Conservation (phyloP, 2,888 invertebrate genomes). For the Mythimna pallens region DNA sequence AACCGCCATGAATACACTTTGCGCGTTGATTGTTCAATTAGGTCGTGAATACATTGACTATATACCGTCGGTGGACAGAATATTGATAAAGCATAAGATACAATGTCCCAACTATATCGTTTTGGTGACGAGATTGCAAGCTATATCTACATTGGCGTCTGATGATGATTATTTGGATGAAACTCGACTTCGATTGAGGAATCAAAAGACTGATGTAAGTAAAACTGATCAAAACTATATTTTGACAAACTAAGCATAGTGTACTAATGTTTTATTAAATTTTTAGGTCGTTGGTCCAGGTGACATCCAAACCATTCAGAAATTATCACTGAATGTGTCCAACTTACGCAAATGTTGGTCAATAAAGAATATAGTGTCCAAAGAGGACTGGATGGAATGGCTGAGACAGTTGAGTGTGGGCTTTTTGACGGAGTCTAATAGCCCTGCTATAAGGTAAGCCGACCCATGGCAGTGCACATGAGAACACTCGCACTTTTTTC, state of each 20-base stretch:
- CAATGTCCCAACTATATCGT: slow-evolving; percentile 95
- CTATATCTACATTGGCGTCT: slow-evolving; percentile 94
- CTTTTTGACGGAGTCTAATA: slow-evolving; percentile 98
- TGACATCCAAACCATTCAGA: slow-evolving; percentile 93
- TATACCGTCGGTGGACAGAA: slow-evolving; percentile 97
- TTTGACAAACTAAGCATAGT: not conserved
- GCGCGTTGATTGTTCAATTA: slow-evolving; percentile 96
- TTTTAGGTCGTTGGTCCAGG: slow-evolving; percentile 78
- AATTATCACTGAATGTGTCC: slow-evolving; percentile 94
- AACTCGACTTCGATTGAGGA: slow-evolving; percentile 92
- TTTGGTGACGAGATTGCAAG: slow-evolving; percentile 93
- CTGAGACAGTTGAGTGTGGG: slow-evolving; percentile 97
- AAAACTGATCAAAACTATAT: not conserved
- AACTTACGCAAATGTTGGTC: slow-evolving; percentile 97
- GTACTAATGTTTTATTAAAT: slow-evolving; percentile 4
- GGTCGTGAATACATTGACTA: slow-evolving; percentile 98
- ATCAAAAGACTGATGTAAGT: slow-evolving; percentile 93
- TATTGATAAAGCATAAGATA: slow-evolving; percentile 95
- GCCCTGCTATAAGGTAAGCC: slow-evolving; percentile 94
- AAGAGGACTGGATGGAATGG: slow-evolving; percentile 99
- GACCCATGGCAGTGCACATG: not conserved
- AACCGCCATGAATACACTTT: slow-evolving; percentile 97
- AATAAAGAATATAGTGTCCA: slow-evolving; percentile 96
- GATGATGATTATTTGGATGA: slow-evolving; percentile 94
- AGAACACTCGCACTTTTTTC: not conserved